phyloP scores from a whole-genome alignment of 2,888 invertebrate genomes.

The Melangyna quadrimaculata region DNA sequence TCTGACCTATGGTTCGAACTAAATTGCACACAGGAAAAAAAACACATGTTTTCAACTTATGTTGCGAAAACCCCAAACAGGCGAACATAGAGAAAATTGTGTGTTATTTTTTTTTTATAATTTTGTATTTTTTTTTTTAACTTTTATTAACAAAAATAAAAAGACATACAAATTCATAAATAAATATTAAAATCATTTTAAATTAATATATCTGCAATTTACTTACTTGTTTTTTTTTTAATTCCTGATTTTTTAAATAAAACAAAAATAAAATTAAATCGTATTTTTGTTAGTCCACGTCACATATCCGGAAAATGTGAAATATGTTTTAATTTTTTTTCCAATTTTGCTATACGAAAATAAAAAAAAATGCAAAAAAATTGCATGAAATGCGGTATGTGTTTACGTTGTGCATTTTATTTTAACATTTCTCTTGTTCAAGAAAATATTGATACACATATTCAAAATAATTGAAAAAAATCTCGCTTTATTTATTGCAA shows the following conservation, averaged over 20 bases:
- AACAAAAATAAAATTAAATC: background rate
- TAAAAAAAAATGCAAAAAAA: background rate
- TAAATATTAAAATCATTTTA: background rate
- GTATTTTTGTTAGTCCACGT: background rate
- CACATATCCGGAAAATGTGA: background rate
- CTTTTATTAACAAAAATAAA: background rate
- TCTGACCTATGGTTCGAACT: background rate
- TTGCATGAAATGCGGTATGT: background rate
- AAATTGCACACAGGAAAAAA: background rate
- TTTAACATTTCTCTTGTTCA: background rate
- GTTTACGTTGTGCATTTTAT: background rate
- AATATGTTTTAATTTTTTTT: background rate
- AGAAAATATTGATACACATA: background rate
- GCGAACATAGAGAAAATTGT: background rate
- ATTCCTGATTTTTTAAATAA: background rate
- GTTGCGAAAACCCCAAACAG: background rate
- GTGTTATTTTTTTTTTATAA: background rate
- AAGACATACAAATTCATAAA: background rate
- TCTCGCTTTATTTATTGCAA: background rate
- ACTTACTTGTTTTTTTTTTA: background rate
- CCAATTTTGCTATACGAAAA: background rate
- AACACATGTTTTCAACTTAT: constrained; percentile 1
- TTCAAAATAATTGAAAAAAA: background rate
- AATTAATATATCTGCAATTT: background rate
- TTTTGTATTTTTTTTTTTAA: background rate